A percentile compares a stretch with the other conserved stretches of the same genome.
Evolutionary conservation across 2,888 invertebrate genomes (phyloP).

Genomic region (Pseudococcus longispinus): DNA sequence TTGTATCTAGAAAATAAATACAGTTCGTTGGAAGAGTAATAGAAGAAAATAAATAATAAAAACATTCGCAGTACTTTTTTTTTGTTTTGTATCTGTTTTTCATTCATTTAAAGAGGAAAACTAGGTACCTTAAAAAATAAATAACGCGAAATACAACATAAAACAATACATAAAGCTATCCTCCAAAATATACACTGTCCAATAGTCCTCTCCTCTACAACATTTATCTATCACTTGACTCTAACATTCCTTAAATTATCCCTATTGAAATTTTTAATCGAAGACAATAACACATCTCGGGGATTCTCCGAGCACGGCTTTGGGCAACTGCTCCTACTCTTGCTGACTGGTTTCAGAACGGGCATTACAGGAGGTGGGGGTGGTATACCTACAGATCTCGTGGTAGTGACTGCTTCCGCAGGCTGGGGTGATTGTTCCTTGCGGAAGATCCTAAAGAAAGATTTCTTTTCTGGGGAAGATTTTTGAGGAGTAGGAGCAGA

Average conservation of each 20-base stretch:
- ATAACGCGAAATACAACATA: slow-evolving; percentile 22
- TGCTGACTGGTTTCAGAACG: slow-evolving; percentile 58
- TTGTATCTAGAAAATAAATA: slow-evolving; percentile 5
- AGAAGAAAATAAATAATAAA: neutral
- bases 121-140: slow-evolving; percentile 21
- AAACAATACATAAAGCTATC: neutral
- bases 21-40: slow-evolving; percentile 31
- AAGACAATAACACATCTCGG: slow-evolving; percentile 54
- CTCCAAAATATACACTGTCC: neutral
- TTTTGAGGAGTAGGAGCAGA: neutral
- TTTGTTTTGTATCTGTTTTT: neutral
- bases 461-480: slow-evolving; percentile 10
- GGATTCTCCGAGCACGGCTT: slow-evolving; percentile 39
- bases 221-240: slow-evolving; percentile 26
- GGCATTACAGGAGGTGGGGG: slow-evolving; percentile 59
- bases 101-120: neutral
- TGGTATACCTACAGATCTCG: slow-evolving; percentile 45
- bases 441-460: neutral
- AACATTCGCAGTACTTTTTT: neutral
- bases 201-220: slow-evolving; percentile 60
- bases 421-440: slow-evolving; percentile 14
- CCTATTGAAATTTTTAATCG: slow-evolving; percentile 58
- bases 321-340: neutral
- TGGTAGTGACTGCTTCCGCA: neutral
- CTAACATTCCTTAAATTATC: slow-evolving; percentile 55